phyloP scores from a whole-genome alignment of 1,140 invertebrate genomes.

The Lepidurus arcticus region DNA sequence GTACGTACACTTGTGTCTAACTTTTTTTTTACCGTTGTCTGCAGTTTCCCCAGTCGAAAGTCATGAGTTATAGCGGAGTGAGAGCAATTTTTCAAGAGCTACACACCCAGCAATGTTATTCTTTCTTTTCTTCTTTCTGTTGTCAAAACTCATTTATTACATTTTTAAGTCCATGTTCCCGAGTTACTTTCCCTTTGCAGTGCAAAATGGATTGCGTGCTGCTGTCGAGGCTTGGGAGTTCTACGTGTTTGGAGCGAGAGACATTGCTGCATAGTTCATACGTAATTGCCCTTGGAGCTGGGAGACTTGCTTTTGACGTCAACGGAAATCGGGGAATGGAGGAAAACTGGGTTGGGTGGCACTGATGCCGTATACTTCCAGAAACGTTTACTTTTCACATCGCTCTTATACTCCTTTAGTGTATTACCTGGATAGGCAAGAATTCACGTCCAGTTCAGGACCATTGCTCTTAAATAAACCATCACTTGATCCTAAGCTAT shows the following conservation, averaged over 20 bases:
- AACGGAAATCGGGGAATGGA: neutral
- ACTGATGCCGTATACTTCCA: neutral
- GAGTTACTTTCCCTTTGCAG: too few species aligned
- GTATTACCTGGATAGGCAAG: neutral
- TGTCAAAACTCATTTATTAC: neutral
- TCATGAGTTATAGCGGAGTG: neutral
- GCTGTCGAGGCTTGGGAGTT: neutral
- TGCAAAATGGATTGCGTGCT: neutral
- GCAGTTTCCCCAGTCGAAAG: neutral
- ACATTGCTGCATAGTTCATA: slow-evolving; percentile 23
- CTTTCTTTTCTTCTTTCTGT: neutral
- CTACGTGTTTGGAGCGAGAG: neutral
- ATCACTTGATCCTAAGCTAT: neutral
- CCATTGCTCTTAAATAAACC: neutral
- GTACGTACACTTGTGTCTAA: neutral
- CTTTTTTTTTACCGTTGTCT: neutral
- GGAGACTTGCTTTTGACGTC: slow-evolving; percentile 6
- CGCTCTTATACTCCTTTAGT: neutral
- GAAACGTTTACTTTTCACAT: neutral
- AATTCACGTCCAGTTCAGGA: neutral
- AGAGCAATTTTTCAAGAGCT: neutral
- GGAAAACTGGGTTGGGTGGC: neutral
- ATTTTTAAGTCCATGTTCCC: neutral
- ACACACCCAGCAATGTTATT: too few species aligned
- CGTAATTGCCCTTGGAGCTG: slow-evolving; percentile 26